Evolutionary conservation across 2,888 invertebrate genomes (phyloP), one percentile per base, ranked within the genome.

Genomic region (Cryptocephalus primarius): DNA sequence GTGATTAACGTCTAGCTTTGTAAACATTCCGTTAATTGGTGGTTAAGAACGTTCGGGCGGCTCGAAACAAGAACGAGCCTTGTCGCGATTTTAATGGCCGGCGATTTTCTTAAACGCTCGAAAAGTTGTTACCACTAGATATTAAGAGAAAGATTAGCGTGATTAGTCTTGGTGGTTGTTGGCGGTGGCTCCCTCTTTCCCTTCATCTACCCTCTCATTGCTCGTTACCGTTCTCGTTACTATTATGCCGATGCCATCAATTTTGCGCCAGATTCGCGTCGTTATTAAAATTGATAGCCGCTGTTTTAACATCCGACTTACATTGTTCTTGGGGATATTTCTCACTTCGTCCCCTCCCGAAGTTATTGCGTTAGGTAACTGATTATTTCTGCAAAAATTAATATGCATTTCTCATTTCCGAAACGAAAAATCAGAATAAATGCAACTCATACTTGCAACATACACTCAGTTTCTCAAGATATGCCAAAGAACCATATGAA

Each of bases 21-120:
- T 65, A 61, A 65, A 65, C 63, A 64, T 62, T 60, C 55, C 55
- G 52, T 55, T 61, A 61, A 61, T 61, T 60, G 61, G 60, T 57
- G 58, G 55, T 51, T 54, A 53, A 51, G 51, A 53, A 55, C 53
- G 47, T 48, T 46, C 55, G 56, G 58, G 60, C 59, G 60, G 22
- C 22, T 22, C 60, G 56, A 55, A 63, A 61, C 60, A 61, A 59
- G 10, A 59, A 58, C 57, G 56, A 58, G 57, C 56, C 60, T 62
- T 65, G 66, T 66, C 67, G 66, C 66, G 61, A 60, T 66, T 63
- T 67, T 69, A 70, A 70, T 69, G 60, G 67, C 57, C 61, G 63
- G 67, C 59, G 66, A 70, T 70, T 69, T 70, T 69, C 68, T 68
- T 69, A 69, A 70, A 68, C 65, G 68, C 66, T 66, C 65, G 68